These are phyloP conservation scores for Criorhina ranunculi DNA, from an alignment of 2,888 invertebrate genomes.

Conservation along the genomic window DNA sequence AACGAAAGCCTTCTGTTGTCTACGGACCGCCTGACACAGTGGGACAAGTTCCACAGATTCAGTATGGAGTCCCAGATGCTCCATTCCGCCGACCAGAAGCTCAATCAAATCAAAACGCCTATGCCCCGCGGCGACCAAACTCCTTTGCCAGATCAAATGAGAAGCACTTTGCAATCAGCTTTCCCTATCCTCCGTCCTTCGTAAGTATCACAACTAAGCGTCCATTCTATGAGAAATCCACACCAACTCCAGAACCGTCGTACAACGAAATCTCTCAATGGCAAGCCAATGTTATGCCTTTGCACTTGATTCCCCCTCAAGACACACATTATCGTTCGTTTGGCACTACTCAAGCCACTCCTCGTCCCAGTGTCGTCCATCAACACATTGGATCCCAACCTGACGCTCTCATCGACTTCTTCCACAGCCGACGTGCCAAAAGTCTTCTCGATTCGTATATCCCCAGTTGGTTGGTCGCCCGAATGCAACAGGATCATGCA, in stretches of 20 bases:
- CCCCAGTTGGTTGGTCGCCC: conserved; percentile 85
- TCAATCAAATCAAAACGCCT: conserved; percentile 82
- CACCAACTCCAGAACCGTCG: conserved; percentile 6
- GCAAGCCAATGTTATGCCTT: conserved; percentile 52
- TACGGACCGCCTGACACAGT: conserved; percentile 70
- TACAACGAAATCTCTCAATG: conserved; percentile 55
- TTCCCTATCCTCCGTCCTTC: conserved; percentile 83
- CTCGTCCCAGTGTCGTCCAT: neutral
- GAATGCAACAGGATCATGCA: conserved; percentile 76
- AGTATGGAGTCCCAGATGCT: conserved; percentile 53
- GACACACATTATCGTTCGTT: conserved; percentile 53
- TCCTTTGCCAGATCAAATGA: conserved; percentile 47
- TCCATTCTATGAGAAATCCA: conserved; percentile 28
- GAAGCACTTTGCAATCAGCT: conserved; percentile 69
- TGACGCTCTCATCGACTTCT: conserved; percentile 80
- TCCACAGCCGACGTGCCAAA: conserved; percentile 83
- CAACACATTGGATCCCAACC: conserved; percentile 68
- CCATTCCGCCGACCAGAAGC: conserved; percentile 63
- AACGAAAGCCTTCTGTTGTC: conserved; percentile 57
- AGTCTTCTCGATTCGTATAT: conserved; percentile 87
- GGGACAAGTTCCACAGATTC: conserved; percentile 44
- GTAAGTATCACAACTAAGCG: conserved; percentile 80
- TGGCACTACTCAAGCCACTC: conserved; percentile 14
- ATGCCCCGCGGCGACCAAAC: conserved; percentile 79
- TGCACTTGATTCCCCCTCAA: conserved; percentile 30